Evolutionary conservation across 2,113 vertebrate genomes (phyloP), one percentile per base, ranked within the genome.

Genomic region (Aptenodytes patagonicus): DNA sequence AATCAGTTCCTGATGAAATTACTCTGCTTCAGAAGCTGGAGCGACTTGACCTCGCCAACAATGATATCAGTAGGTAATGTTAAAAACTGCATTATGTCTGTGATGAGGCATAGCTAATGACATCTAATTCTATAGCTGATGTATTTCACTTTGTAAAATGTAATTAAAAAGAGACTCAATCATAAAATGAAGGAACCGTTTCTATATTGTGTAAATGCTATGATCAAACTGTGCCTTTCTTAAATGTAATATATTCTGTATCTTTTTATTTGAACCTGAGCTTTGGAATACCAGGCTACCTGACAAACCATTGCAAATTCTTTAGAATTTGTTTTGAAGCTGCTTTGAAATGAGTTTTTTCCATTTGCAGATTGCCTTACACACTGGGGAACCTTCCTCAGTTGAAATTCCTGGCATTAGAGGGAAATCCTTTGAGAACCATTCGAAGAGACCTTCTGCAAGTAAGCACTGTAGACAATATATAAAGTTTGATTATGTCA

Each of bases 11-110:
- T 6, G 99, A 99, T 62, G 98, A 99, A 96, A 98, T 99, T 47
- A 89, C 97, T 28, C 64, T 98, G 22, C 98, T 99, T 70, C 97
- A 98, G 88, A 98, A 98, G 31, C 97, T 99, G 94, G 98, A 99
- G 88, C 98, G 99, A 1, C 99, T 99, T 24, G 99, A 99, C 97
- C 98, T 99, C 38, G 94, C 98, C 82, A 99, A 99, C 98, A 99
- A 99, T 96, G 99, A 99, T 95, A 98, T 99, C 85, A 98, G 98
- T 97, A 99, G 97, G 99, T 99, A 98, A 94, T 98, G 64, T 51
- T 55, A 82, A 47, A 78, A 69, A 36, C 58, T 28, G 78, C 32
- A 16, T 64, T 34, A 14, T 54, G 65, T 21, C 61, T 83, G 47
- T 61, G 83, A 21, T 31, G 17, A 18, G 51, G n/a, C 47, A 11